Base-by-base conservation (phyloP, 2,797 vertebrate species). In the Limnodromus scolopaceus region DNA sequence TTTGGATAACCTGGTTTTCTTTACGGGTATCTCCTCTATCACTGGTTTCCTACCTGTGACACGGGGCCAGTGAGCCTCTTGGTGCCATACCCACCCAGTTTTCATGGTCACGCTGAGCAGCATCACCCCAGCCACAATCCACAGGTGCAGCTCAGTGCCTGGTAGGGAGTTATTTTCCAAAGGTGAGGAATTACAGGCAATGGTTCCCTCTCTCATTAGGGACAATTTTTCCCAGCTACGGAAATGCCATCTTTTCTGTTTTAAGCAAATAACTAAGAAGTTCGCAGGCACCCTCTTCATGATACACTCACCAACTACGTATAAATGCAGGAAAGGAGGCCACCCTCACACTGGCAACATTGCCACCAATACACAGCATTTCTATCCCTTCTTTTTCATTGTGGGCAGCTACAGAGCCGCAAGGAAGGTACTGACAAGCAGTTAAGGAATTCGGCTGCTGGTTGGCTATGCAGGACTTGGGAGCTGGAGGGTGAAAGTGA, bases 401-500 rank as follows among this genome's bases (percentile, higher is more conserved):
- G 0, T 36, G 74, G 74, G 16, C 57, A 74, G 49, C 22, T 85
- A 36, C 74, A 83, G 81, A 75, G 51, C 70, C 8, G 6, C 48
- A 41, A 64, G 68, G 66, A 92, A 80, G 71, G 89, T 91, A 93
- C 92, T 49, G 68, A 93, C 66, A 93, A 66, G 55, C 64, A 91
- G 63, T 84, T 57, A 63, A 87, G 53, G 93, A 95, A 96, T 89
- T 91, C 68, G 68, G 86, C 61, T 74, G 84, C 85, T 84, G n/a
- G 61, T 88, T 93, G 18, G 11, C 79, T 82, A 1, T 87, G 61
- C 92, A 92, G 95, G 86, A 91, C 86, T 93, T 65, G 27, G 54
- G 93, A 94, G 93, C 88, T 91, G 75, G 94, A 94, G 95, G 92
- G 96, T 63, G 49, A 97, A 97, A 97, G 84, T 68, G 77, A 94